Conservation (phyloP, 2,797 vertebrate genomes). For the Ataeniobius toweri region DNA sequence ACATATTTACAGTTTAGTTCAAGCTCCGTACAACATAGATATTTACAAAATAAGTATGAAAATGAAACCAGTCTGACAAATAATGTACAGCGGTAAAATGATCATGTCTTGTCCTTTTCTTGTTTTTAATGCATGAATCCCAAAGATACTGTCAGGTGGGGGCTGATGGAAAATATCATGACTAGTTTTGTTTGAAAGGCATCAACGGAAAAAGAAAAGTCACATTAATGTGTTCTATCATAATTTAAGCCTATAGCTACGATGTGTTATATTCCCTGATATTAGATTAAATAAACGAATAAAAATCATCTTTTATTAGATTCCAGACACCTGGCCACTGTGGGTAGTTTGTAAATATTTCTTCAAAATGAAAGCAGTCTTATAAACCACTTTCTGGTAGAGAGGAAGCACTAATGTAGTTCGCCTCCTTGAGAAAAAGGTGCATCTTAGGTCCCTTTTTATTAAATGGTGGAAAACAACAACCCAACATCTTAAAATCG, state of each 20-base stretch:
- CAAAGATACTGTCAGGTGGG: conserved; percentile 63
- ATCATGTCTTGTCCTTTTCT: conserved; percentile 75
- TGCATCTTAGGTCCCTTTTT: conserved; percentile 49
- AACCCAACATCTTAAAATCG: conserved; percentile 60
- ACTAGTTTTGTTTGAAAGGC: conserved; percentile 76
- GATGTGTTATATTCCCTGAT: conserved; percentile 81
- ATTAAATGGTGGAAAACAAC: conserved; percentile 21
- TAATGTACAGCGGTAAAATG: conserved; percentile 90
- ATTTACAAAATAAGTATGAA: conserved; percentile 99
- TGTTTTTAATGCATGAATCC: conserved; percentile 56
- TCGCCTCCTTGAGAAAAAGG: conserved; percentile 45
- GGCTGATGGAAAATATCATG: conserved; percentile 63
- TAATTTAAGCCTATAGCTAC: conserved; percentile 65
- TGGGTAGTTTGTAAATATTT: conserved; percentile 51
- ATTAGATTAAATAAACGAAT: conserved; percentile 71
- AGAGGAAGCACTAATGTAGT: conserved; percentile 79
- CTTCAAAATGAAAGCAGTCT: conserved; percentile 68
- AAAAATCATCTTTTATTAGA: conserved; percentile 60
- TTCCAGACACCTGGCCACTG: conserved; percentile 56
- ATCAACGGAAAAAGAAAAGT: conserved; percentile 61
- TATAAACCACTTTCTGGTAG: conserved; percentile 63
- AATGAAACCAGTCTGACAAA: conserved; percentile 90
- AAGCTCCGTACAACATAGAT: conserved; percentile 96
- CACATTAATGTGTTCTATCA: conserved; percentile 57
- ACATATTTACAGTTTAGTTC: conserved; percentile 99